Evolutionary conservation across 2,888 invertebrate genomes (phyloP), one percentile per base, ranked within the genome.

Genomic region (Machimus rusticus): DNA sequence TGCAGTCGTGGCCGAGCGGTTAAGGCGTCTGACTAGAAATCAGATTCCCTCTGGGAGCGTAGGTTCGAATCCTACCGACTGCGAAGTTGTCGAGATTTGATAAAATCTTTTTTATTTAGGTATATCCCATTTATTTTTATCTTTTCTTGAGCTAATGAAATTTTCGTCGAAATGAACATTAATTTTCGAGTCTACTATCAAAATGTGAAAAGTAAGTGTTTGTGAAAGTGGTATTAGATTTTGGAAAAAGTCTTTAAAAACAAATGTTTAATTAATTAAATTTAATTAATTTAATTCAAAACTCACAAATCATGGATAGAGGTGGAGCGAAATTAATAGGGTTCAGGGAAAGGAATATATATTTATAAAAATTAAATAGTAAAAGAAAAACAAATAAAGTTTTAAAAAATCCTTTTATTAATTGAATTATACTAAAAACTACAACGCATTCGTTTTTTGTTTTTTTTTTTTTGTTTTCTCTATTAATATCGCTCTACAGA

Each of bases 61-160:
- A 90, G 90, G 90, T 90, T 90, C 90, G 89, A 90, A 90, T 90
- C 90, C 90, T 90, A 90, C 90, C 89, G 90, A 90, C 90, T 89
- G 89, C 90, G 90, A 88, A 46, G 39, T 8, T 8, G 66, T 66
- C 0, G 66, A 28, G 4, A 9, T 57, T 55, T n/a, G 6, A 12
- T 1, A 16, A n/a, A 16, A 16, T 51, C 5, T 1, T n/a, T 46
- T 46, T 46, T 46, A 4, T 46, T 3, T 39, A 5, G 1, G 2
- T 39, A 9, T 8, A 39, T 39, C 5, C 5, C 5, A 2, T 8
- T 39, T 9, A 9, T 9, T 0, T 2, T 9, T 39, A 39, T 12
- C 43, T 12, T 4, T 43, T 43, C 1, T 43, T 43, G 43, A 2
- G 12, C 8, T 12, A 43, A 43, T 43, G 0, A 34, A 34, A 34